Evolutionary conservation across 2,113 vertebrate species (phyloP), one percentile per base, ranked within the genome.

Genomic region (Oreotragus oreotragus): DNA sequence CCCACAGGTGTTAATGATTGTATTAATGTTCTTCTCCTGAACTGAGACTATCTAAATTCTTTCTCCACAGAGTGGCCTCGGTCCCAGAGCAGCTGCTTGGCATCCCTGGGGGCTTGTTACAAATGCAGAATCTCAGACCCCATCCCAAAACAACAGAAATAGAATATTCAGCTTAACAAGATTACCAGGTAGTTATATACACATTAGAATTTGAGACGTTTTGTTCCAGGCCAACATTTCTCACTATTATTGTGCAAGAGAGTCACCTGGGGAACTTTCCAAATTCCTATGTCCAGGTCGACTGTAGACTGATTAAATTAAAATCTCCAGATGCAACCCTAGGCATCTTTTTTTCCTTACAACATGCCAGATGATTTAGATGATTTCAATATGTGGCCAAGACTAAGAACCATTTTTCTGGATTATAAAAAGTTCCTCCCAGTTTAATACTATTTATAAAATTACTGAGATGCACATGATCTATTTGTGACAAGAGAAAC

Each of bases 381-480:
- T 92, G 87, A 91, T 80, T 96, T 89, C 53, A 93, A 51, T 12
- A 93, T 45, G 36, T 33, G n/a, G 51, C 27, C 39, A 96, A 81
- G 2, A 8, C 53, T 70, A 8, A 76, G 36, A 95, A 89, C 1
- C 5, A 45, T 77, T 90, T 96, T 87, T 51, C 49, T 88, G 19
- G 16, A 36, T 87, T 93, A 73, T 81, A 91, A 87, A 79, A 27
- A 51, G 55, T 43, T 92, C 8, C 12, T 84, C 14, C 39, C 55
- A 66, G 43, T 89, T 84, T 95, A 55, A 77, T 90, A 51, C 64
- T 47, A 88, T 49, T 90, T 85, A 66, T 66, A 55, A 84, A 77
- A 33, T 79, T 51, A 66, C 70, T 97, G 66, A 76, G 60, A 88
- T 77, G 86, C 55, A 28, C 14, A 57, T 62, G 43, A n/a, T 60